phyloP scores from a whole-genome alignment of 35 echinoderm and acorn worm genomes.

The Holothuria glaberrima region DNA sequence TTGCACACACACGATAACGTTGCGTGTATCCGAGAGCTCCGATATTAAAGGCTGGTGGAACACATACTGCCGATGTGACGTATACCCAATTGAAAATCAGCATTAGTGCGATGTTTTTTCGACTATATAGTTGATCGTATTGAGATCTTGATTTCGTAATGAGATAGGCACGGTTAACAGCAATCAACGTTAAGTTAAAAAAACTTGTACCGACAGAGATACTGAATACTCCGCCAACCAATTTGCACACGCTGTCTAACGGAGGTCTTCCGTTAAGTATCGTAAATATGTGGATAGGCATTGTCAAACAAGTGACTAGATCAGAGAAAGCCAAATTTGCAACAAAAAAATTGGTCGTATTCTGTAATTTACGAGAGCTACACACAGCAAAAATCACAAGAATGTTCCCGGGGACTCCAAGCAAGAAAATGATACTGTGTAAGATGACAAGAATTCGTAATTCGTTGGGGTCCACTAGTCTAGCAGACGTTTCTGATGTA shows the following conservation, averaged over 20 bases:
- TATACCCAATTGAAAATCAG: background rate
- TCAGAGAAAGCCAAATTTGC: constrained; percentile 27
- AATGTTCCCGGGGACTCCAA: constrained; percentile 69
- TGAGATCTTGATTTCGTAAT: constrained; percentile 50
- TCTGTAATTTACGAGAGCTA: constrained; percentile 46
- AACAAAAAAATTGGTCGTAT: constrained; percentile 44
- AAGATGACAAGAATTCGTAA: background rate
- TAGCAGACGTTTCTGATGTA: no score
- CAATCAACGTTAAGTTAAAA: constrained; percentile 49
- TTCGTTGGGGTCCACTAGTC: no score
- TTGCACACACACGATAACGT: background rate
- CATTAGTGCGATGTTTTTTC: background rate
- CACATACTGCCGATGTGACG: background rate
- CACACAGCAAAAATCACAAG: constrained; percentile 60
- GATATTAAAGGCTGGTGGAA: background rate
- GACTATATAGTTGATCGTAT: background rate
- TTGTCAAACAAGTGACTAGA: background rate
- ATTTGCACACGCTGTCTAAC: constrained; percentile 22
- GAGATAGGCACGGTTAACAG: constrained; percentile 62
- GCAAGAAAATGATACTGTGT: constrained; percentile 21
- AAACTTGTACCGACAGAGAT: constrained; percentile 49
- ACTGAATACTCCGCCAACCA: constrained; percentile 36
- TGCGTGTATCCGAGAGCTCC: background rate
- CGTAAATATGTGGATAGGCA: background rate
- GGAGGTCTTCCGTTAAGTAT: background rate